Base-by-base conservation (phyloP, 2,888 invertebrate genomes). In the Conops quadrifasciatus region DNA sequence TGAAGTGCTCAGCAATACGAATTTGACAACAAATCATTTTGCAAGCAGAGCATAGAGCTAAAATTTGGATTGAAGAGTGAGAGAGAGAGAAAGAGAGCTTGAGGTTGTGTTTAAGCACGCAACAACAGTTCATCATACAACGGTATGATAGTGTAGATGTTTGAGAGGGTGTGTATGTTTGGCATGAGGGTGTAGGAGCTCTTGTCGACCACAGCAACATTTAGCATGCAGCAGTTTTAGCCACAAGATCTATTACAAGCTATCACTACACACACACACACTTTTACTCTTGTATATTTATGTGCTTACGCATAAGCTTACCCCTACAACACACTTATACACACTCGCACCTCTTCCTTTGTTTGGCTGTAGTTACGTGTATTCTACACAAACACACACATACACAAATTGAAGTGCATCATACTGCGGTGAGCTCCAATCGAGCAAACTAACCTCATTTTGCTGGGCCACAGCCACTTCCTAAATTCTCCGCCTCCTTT, bases 401-500 rank as follows among this genome's bases (percentile, higher is more conserved):
- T 19, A 15, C 24, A 24, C 79, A 82, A 82, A 82, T 82, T 80
- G 80, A 76, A 82, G 82, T 78, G 76, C 79, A 79, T 80, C 81
- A 80, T 72, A 74, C 69, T 81, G 82, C 77, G 82, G 81, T 82
- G 80, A 80, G 79, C 82, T 80, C 78, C 83, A 84, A 84, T 83
- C 83, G 82, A 81, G 80, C 81, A 80, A 80, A 82, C 83, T 80
- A 82, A 84, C 84, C 81, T 83, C 84, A 83, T 83, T 83, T 36
- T 36, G 5, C 36, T 36, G 4, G 4, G 36, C 36, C 36, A 9
- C 36, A 36, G 9, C 36, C 9, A 36, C 36, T 7, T 36, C 36
- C 9, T 9, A 36, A 36, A 36, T 36, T 9, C 9, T 36, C 36
- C 9, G 4, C 4, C 36, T 36, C 9, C 36, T 9, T 36, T 9